Base-by-base conservation (phyloP, 2,888 invertebrate species). In the Drosophila nigricruria region DNA sequence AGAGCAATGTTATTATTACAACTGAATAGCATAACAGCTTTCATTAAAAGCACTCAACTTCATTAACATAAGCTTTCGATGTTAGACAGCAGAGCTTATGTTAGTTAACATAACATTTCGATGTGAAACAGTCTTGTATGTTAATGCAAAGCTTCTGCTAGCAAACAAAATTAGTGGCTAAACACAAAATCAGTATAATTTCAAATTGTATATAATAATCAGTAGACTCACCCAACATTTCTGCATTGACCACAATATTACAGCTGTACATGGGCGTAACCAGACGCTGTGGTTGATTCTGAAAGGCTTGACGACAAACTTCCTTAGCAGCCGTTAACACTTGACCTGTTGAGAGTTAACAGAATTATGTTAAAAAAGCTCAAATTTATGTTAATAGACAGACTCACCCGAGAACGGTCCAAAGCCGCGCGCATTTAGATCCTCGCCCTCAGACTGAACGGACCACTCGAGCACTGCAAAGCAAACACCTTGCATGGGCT, bases 401-500 rank as follows among this genome's bases (percentile, higher is more conserved):
- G 8, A 59, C 77, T 57, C 82, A 95, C 95, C 95, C 83, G 95
- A 94, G 67, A 95, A 93, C 1, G 95, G 94, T 32, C 93, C 92
- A 82, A 73, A 90, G 0, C 88, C 83, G 53, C 90, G 90, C 0
- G 92, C 89, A 77, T 91, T 91, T 14, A 92, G 71, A 70, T 92
- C 94, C 74, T 92, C 93, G 62, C 92, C 93, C 14, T 84, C 89
- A 53, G 92, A 90, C 42, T 94, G 94, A 42, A 96, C 91, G 0
- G 93, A 94, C 97, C 98, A 99, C 79, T 97, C 96, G 84, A 97
- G 96, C 2, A 99, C 94, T 60, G 97, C 94, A 93, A 99, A 98
- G 20, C 96, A 97, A 1, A 99, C 98, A 1, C 99, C 99, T 94
- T 96, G 96, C 96, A 99, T 96, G 2, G 98, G 98, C 91, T 99